Evolutionary conservation across 2,797 vertebrate genomes (phyloP).

Genomic region (Chrysocyon brachyurus): DNA sequence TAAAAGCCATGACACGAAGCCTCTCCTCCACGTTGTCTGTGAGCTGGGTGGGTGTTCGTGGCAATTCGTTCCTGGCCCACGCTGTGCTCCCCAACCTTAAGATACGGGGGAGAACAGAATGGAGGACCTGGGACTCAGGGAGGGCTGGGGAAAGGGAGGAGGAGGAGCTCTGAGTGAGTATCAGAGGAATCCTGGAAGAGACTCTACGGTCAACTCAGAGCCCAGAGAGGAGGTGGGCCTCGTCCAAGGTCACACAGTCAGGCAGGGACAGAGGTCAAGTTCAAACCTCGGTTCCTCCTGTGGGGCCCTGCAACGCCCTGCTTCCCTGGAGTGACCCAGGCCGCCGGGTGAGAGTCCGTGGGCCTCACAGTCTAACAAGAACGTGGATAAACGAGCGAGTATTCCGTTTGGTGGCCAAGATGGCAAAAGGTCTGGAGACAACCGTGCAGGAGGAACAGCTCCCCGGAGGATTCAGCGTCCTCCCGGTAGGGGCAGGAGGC

Average conservation of each 20-base stretch:
- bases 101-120: background rate
- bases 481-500: too few relatives aligned
- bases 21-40: background rate
- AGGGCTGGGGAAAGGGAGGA: background rate
- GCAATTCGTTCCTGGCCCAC: background rate
- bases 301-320: background rate
- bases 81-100: background rate
- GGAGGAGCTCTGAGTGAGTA: background rate
- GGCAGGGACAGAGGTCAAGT: background rate
- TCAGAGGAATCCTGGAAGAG: background rate
- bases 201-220: background rate
- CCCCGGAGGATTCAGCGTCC: too few relatives aligned
- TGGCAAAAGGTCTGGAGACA: background rate
- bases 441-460: background rate
- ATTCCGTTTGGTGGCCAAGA: background rate
- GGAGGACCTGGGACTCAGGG: background rate
- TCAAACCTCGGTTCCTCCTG: background rate
- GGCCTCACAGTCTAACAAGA: background rate
- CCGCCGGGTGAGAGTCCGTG: background rate
- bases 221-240: background rate
- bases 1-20: background rate
- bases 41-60: background rate
- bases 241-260: background rate
- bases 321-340: background rate
- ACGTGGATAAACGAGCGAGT: background rate